Base-by-base conservation (phyloP, 1,140 invertebrate genomes). In the Drosophila kurseongensis region DNA sequence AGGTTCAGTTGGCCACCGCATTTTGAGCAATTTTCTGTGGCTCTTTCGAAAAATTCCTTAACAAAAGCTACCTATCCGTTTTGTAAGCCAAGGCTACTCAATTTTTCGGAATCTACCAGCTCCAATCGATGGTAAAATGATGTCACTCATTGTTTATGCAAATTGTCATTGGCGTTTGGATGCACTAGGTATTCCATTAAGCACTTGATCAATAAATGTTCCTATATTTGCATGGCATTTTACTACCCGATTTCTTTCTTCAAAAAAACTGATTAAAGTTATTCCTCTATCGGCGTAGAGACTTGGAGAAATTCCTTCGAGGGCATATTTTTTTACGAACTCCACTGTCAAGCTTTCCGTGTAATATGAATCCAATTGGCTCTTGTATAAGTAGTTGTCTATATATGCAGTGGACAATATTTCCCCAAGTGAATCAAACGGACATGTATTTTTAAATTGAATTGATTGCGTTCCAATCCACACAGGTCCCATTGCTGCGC, bases 391-490 rank as follows among this genome's bases (percentile, higher is more conserved):
- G 7, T 1, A 32, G 7, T 32, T 32, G 29, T 32, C 29, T 8
- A 7, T 32, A 32, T 32, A 32, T 6, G 7, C 29, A 7, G 7
- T 32, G 6, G 29, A 32, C 29, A 32, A 32, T 5, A 54, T 36
- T n/a, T 23, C 51, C 32, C 13, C 32, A 32, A 38, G 16, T 0
- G 23, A 41, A 27, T 56, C n/a, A 10, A 41, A 41, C 1, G n/a
- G 38, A 2, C 23, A 57, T 3, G 55, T 57, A 6, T 57, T 57
- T 57, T 44, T 44, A 13, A 44, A 57, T 29, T 44, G 38, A 1
- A 29, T 5, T 2, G 18, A 12, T n/a, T 35, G 6, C 3, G 18
- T 23, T 5, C n/a, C 23, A 16, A 57, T 44, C 23, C 38, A 44
- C 1, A 57, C 3, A 13, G 55, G 23, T 16, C 10, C 23, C 14